Percentiles rank a stretch among this genome's conserved stretches.
These are phyloP conservation scores for Octomys mimax DNA, from an alignment of 2,797 vertebrate genomes.

Conservation along the genomic window DNA sequence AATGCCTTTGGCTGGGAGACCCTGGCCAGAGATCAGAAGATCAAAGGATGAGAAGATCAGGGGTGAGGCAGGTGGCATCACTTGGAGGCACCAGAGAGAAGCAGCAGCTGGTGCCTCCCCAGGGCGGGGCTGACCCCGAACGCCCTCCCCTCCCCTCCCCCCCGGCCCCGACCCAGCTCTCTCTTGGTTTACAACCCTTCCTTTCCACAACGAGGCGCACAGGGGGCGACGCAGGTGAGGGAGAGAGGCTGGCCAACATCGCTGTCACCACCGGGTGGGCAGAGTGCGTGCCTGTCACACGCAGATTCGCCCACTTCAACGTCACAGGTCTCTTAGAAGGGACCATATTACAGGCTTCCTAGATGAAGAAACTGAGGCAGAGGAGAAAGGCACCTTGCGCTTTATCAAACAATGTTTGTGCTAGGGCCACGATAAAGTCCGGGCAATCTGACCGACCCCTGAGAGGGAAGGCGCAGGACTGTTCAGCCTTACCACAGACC, in stretches of 20 bases:
- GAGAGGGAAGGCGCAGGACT: background rate
- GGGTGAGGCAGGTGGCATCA: constrained; percentile 76
- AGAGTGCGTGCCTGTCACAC: too few species aligned
- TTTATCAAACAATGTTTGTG: background rate
- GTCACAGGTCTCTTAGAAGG: background rate
- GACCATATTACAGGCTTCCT: background rate
- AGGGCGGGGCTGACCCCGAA: constrained; percentile 75
- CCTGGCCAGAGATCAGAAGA: constrained; percentile 78
- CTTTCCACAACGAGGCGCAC: background rate
- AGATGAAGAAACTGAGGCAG: background rate
- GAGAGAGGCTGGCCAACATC: background rate
- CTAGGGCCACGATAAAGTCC: background rate
- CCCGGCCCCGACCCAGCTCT: background rate
- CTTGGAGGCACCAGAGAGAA: constrained; percentile 63
- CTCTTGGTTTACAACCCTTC: background rate
- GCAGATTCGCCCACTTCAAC: background rate
- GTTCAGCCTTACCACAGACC: background rate
- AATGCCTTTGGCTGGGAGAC: constrained; percentile 79
- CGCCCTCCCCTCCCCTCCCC: constrained; percentile 15
- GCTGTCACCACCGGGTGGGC: background rate
- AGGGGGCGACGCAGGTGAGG: background rate
- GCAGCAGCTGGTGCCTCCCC: constrained; percentile 75
- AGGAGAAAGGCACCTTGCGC: background rate
- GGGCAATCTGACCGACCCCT: background rate
- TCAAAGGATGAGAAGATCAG: constrained; percentile 74